These are phyloP conservation scores for Pseudoatta argentina DNA, from an alignment of 1,140 invertebrate genomes.

Conservation along the genomic window DNA sequence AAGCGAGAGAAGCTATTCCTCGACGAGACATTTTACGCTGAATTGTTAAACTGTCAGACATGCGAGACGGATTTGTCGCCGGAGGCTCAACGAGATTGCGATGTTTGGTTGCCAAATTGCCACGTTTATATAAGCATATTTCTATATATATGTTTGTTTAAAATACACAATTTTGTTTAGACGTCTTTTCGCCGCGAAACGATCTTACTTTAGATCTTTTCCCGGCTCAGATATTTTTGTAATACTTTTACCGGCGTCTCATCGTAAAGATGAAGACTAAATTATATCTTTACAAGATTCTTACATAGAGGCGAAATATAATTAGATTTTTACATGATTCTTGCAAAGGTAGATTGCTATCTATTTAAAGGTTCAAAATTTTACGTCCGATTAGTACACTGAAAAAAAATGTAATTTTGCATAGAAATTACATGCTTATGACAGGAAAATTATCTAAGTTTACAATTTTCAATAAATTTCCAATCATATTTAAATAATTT, in stretches of 20 bases:
- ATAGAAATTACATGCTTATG: too few species aligned
- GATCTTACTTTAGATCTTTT: conserved; percentile 37
- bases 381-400: too few species aligned
- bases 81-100: conserved; percentile 15
- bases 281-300: neutral
- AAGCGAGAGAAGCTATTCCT: neutral
- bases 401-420: too few species aligned
- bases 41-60: conserved; percentile 15
- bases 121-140: conserved; percentile 43
- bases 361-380: too few species aligned
- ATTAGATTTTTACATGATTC: too few species aligned
- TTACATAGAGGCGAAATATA: neutral
- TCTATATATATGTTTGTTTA: neutral
- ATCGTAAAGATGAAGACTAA: neutral
- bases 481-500: too few species aligned
- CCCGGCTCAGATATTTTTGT: conserved; percentile 24
- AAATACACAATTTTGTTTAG: conserved; percentile 42
- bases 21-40: conserved; percentile 16
- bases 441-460: too few species aligned
- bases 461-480: too few species aligned
- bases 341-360: too few species aligned
- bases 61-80: conserved; percentile 2
- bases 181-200: neutral
- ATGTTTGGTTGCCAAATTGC: conserved; percentile 29
- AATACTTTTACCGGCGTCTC: neutral